Conservation (phyloP, 2,113 vertebrate genomes). For the Oriolus oriolus region DNA sequence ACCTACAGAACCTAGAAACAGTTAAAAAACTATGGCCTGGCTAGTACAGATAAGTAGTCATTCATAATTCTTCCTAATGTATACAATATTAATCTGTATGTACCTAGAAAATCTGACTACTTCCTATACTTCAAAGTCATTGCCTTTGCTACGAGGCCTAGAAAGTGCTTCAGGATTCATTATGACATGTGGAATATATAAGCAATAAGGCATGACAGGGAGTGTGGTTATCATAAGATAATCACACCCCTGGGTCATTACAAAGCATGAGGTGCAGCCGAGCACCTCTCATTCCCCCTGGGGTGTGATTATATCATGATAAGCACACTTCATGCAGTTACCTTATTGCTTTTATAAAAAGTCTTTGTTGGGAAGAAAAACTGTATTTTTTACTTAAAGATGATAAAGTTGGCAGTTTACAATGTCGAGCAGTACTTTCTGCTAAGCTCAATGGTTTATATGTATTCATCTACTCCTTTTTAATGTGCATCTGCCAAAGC, state of each 20-base stretch:
- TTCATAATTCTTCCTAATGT: constrained; percentile 74
- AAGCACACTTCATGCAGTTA: constrained; percentile 67
- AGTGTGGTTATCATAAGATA: constrained; percentile 78
- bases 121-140: constrained; percentile 75
- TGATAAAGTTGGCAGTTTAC: constrained; percentile 70
- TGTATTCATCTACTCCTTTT: constrained; percentile 44
- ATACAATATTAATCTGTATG: constrained; percentile 74
- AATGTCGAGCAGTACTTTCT: constrained; percentile 57
- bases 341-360: constrained; percentile 72
- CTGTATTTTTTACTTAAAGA: constrained; percentile 65
- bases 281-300: constrained; percentile 70
- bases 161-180: constrained; percentile 78
- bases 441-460: constrained; percentile 41
- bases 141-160: constrained; percentile 67
- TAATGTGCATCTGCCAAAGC: constrained; percentile 46
- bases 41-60: constrained; percentile 68
- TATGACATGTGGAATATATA: constrained; percentile 78
- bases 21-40: constrained; percentile 60
- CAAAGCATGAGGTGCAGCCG: constrained; percentile 71
- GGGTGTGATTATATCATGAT: constrained; percentile 74
- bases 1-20: constrained; percentile 34
- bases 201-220: constrained; percentile 79
- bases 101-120: constrained; percentile 73
- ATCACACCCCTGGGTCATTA: constrained; percentile 81
- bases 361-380: constrained; percentile 71